phyloP scores from a whole-genome alignment of 2,797 vertebrate species.

The Melanotaenia trifasciata region DNA sequence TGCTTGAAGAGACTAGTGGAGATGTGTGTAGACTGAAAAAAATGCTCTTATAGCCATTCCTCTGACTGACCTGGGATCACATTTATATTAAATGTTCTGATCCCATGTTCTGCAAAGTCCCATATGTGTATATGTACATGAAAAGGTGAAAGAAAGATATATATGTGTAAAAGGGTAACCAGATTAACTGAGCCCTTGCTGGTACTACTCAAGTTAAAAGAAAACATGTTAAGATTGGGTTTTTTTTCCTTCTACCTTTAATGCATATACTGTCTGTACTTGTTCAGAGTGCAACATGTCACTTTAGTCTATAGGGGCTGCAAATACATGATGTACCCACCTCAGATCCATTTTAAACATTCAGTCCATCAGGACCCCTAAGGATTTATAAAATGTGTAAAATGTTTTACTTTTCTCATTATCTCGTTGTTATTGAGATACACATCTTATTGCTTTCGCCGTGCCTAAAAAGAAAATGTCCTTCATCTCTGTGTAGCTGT shows the following conservation, averaged over 20 bases:
- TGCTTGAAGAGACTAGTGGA: slow-evolving; percentile 50
- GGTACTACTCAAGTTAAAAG: slow-evolving; percentile 21
- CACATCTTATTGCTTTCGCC: slow-evolving; percentile 74
- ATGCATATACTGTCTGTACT: slow-evolving; percentile 5
- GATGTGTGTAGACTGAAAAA: slow-evolving; percentile 59
- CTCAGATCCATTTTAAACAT: slow-evolving; percentile 56
- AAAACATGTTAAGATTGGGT: not conserved
- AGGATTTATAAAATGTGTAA: slow-evolving; percentile 57
- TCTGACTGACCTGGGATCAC: slow-evolving; percentile 72
- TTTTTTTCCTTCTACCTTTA: slow-evolving; percentile 22
- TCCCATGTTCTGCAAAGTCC: slow-evolving; percentile 67
- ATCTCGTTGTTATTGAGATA: slow-evolving; percentile 61
- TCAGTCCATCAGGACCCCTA: slow-evolving; percentile 57
- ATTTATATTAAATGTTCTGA: slow-evolving; percentile 83
- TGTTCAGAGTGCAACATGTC: slow-evolving; percentile 13
- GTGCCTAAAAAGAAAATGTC: slow-evolving; percentile 74
- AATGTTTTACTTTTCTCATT: slow-evolving; percentile 64
- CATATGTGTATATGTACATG: slow-evolving; percentile 71
- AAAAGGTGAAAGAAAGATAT: slow-evolving; percentile 59
- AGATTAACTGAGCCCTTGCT: slow-evolving; percentile 67
- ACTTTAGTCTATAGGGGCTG: slow-evolving; percentile 19
- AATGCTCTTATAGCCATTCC: slow-evolving; percentile 66
- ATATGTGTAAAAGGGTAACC: slow-evolving; percentile 45
- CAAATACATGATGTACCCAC: slow-evolving; percentile 17
- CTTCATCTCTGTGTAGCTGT: slow-evolving; percentile 70